These are phyloP conservation scores for Amphiura filiformis DNA, from an alignment of 35 echinoderm and acorn worm genomes.

Conservation along the genomic window DNA sequence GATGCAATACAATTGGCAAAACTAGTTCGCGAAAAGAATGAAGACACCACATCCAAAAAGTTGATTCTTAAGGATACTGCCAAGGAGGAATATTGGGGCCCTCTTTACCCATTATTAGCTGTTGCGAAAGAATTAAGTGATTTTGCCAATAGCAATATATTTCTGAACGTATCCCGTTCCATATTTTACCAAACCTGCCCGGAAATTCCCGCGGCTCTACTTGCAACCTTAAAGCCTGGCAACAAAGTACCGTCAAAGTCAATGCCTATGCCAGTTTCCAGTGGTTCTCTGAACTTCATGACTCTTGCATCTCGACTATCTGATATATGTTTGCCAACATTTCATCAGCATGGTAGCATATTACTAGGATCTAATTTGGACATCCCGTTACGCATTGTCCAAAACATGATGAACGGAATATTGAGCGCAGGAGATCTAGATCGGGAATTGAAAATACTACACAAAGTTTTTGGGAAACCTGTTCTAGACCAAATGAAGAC, in stretches of 20 bases:
- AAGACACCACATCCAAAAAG: neutral
- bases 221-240: too few relatives aligned
- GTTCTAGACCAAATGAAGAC: neutral
- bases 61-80: neutral
- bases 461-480: neutral
- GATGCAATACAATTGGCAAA: neutral
- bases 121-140: neutral
- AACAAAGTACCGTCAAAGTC: neutral
- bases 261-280: too few relatives aligned
- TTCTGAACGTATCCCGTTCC: conserved; percentile 7
- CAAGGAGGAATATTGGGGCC: neutral
- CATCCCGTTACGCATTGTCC: neutral
- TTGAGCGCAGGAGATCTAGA: neutral
- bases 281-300: neutral
- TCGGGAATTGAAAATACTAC: neutral
- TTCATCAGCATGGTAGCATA: neutral
- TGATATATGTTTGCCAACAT: neutral
- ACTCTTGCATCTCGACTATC: neutral
- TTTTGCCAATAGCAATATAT: neutral
- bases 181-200: neutral
- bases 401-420: neutral
- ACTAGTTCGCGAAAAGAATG: neutral
- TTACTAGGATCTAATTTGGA: neutral
- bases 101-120: neutral
- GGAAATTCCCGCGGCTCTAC: neutral